phyloP scores from a whole-genome alignment of 2,888 invertebrate genomes.

The Diadegma fenestrale region DNA sequence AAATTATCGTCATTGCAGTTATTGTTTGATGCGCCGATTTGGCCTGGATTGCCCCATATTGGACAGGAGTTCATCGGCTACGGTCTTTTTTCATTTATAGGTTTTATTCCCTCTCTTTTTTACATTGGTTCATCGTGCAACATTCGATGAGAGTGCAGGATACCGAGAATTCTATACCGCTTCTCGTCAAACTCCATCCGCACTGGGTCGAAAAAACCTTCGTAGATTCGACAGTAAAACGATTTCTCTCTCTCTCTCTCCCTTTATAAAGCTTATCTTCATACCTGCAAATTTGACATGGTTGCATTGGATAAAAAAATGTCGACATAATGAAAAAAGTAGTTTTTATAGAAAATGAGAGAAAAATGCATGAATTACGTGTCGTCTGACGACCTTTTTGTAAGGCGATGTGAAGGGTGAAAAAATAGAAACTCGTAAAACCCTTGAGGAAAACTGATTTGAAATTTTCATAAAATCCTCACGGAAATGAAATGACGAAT shows the following conservation, averaged over 20 bases:
- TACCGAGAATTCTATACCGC: conserved; percentile 32
- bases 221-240: conserved; percentile 25
- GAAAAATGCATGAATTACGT: not conserved
- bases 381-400: not conserved
- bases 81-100: conserved; percentile 45
- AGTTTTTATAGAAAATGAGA: not conserved
- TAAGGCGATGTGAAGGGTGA: not conserved
- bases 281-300: not conserved
- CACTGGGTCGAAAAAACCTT: conserved; percentile 8
- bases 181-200: conserved; percentile 29
- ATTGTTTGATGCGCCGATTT: not conserved
- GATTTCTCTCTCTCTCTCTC: conserved; percentile 3
- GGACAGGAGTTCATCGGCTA: conserved; percentile 8
- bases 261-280: not conserved
- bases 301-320: not conserved
- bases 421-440: not conserved
- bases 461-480: not conserved
- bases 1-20: not conserved
- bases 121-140: conserved; percentile 25
- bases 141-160: conserved; percentile 53
- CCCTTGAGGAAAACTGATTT: not conserved
- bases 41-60: not conserved
- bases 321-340: not conserved
- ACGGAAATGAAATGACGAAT: not conserved
- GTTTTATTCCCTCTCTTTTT: conserved; percentile 32